These are phyloP conservation scores for Vicugna pacos DNA, from an alignment of 2,113 vertebrate species.

Conservation along the genomic window DNA sequence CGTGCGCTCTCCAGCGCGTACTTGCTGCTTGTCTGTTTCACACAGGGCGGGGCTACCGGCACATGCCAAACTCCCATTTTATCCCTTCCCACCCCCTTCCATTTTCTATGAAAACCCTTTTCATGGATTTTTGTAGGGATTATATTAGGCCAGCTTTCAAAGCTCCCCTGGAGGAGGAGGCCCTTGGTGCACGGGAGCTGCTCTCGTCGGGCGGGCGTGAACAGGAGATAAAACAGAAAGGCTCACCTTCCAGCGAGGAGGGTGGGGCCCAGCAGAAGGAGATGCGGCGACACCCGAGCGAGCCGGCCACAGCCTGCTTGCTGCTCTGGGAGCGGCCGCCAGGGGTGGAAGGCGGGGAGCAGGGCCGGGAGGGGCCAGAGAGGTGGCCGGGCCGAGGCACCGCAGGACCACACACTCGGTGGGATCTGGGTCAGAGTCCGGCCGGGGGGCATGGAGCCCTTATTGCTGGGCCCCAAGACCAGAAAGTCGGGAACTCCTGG, in stretches of 20 bases:
- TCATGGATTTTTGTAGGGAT: neutral
- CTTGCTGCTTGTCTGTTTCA: too few species aligned
- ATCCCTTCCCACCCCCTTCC: too few species aligned
- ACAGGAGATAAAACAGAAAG: neutral
- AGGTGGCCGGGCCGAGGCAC: too few species aligned
- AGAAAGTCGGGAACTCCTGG: too few species aligned
- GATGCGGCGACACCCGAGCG: neutral
- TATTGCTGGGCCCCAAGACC: neutral
- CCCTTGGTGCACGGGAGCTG: neutral
- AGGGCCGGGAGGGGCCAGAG: neutral
- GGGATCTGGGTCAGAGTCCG: neutral
- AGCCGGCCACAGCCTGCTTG: neutral
- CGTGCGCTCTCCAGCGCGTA: too few species aligned
- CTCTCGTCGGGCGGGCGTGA: fast-evolving
- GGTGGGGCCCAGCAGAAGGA: neutral
- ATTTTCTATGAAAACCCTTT: too few species aligned
- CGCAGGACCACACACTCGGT: neutral
- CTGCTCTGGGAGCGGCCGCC: neutral
- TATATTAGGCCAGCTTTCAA: neutral
- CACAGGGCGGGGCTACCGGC: too few species aligned
- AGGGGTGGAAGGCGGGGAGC: neutral
- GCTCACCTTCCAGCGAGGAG: neutral
- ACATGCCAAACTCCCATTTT: too few species aligned
- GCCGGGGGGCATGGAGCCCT: neutral
- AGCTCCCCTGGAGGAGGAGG: neutral